Evolutionary conservation across 2,888 invertebrate genomes (phyloP), one percentile per base, ranked within the genome.

Genomic region (Latheticus oryzae): DNA sequence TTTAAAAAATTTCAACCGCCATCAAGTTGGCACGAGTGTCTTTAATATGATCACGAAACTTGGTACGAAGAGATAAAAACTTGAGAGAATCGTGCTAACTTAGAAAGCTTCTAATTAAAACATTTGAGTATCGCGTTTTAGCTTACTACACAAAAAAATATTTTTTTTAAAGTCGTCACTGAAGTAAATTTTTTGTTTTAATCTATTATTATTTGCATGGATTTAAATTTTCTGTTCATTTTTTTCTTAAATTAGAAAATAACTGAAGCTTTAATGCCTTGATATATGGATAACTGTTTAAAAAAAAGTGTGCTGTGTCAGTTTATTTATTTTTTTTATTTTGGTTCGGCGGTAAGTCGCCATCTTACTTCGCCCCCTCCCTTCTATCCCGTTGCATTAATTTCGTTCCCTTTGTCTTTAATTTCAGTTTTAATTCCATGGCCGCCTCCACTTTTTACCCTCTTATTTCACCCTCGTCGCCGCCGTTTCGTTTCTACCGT

Each of bases 351-450:
- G 50, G 17, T 35, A 48, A 35, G 48, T 48, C 48, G 72, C 73
- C 73, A 72, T 73, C 72, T 74, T 71, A 72, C 67, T 69, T 69
- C 66, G 38, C 15, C 51, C 24, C 15, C 23, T 19, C 45, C 19
- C 68, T 66, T 60, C 70, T 62, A 60, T 68, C 69, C 70, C 67
- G 68, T 65, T 66, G 66, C 76, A 76, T 75, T 76, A 77, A 77
- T 76, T 77, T 74, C 73, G 76, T 76, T 76, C 76, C 75, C 76
- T 78, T 77, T 77, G 77, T 77, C 77, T 78, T 76, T 77, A 77
- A 77, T 77, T 78, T 78, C 74, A 69, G 75, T 76, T 76, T 76
- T 76, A 76, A 76, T 76, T 76, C 76, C 73, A 77, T 75, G 77
- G 75, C 77, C 76, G 78, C 76, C 73, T 73, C 69, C 68, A 76